Percentiles rank a stretch among this genome's conserved stretches.
Conservation (phyloP, 2,113 vertebrate genomes). For the Pomatorhinus ruficollis region DNA sequence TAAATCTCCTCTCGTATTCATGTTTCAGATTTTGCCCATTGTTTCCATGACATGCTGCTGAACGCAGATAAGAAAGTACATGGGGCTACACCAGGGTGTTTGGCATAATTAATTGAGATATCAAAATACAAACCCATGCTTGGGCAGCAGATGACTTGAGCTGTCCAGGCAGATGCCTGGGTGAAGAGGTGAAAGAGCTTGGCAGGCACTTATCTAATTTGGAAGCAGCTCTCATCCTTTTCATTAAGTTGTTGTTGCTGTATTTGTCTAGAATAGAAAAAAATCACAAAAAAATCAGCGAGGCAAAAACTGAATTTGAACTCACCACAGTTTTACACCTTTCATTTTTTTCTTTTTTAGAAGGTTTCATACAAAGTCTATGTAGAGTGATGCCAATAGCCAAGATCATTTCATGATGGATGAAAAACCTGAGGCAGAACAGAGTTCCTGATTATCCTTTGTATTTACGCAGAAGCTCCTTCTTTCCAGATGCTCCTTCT, state of each 20-base stretch:
- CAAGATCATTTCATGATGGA: neutral
- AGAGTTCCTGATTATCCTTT: neutral
- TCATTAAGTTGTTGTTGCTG: neutral
- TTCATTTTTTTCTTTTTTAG: neutral
- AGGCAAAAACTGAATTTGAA: neutral
- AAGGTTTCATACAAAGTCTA: neutral
- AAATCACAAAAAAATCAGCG: neutral
- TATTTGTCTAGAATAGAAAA: neutral
- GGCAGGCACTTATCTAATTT: neutral
- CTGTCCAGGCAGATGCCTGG: neutral
- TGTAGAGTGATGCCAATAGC: neutral
- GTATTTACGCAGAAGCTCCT: neutral
- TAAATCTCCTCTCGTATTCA: neutral
- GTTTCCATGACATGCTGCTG: neutral
- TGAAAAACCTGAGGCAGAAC: neutral
- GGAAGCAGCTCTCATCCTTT: neutral
- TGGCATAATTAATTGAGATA: slow-evolving; percentile 33
- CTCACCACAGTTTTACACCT: neutral
- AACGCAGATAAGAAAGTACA: neutral
- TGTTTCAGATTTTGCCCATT: slow-evolving; percentile 21
- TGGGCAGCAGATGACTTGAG: slow-evolving; percentile 4
- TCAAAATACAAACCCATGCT: neutral
- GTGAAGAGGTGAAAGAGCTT: neutral
- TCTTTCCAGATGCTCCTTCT: neutral
- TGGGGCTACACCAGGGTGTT: neutral